Evolutionary conservation across 64 coral and sea anemone genomes (phyloP).

Genomic region (Stylophora pistillata): DNA sequence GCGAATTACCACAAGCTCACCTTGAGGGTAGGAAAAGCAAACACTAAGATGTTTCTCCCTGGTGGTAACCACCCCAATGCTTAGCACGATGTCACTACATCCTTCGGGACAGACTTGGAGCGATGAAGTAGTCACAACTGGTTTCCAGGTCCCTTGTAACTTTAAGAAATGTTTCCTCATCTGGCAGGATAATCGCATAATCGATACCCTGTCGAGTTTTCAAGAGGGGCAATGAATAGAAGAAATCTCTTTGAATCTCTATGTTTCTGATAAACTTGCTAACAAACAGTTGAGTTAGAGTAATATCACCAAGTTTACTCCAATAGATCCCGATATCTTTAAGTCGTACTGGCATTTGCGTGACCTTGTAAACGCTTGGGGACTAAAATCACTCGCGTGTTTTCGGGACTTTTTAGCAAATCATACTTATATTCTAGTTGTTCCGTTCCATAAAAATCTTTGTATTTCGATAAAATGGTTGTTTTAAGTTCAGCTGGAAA

Average conservation of each 20-base stretch:
- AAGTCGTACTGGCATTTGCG: slow-evolving; percentile 11
- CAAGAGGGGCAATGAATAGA: not conserved
- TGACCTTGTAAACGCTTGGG: slow-evolving; percentile 30
- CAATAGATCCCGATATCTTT: slow-evolving; percentile 15
- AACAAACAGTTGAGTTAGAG: slow-evolving; percentile 11
- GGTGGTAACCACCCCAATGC: slow-evolving; percentile 12
- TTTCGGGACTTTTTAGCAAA: not conserved
- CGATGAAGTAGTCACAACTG: not conserved
- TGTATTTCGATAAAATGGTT: not conserved
- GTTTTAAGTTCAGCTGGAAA: not conserved
- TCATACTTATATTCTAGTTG: not conserved
- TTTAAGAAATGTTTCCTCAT: not conserved
- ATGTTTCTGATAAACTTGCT: slow-evolving; percentile 36
- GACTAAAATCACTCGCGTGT: slow-evolving; percentile 2
- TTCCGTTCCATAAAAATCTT: slow-evolving; percentile 11
- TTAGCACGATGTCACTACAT: not conserved
- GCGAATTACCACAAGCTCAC: not conserved
- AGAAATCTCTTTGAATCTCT: slow-evolving; percentile 45
- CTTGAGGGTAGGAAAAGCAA: slow-evolving; percentile 55
- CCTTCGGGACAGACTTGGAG: not conserved
- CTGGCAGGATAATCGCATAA: slow-evolving; percentile 44
- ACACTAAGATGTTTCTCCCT: slow-evolving; percentile 11
- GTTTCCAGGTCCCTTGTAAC: not conserved
- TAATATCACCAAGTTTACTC: slow-evolving; percentile 18
- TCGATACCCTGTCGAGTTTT: slow-evolving; percentile 32